These are phyloP conservation scores for Mythimna ferrago DNA, from an alignment of 2,888 invertebrate genomes.

Conservation along the genomic window DNA sequence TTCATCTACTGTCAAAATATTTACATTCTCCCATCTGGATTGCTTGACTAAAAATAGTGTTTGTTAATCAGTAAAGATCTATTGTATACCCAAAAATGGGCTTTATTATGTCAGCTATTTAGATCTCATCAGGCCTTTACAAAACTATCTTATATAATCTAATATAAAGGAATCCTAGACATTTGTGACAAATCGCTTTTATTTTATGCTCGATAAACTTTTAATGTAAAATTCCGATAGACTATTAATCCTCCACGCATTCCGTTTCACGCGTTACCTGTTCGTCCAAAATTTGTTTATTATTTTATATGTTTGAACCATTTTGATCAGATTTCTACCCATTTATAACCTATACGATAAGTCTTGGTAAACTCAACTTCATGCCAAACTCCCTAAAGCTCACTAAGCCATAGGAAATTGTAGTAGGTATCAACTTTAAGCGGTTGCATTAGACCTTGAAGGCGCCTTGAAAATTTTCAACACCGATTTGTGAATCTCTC, in stretches of 20 bases:
- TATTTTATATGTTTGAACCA: not conserved
- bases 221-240: slow-evolving; percentile 19
- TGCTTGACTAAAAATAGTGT: not conserved
- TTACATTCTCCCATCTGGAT: not conserved
- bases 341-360: not conserved
- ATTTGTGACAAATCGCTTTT: slow-evolving; percentile 39
- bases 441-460: not conserved
- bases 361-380: no score
- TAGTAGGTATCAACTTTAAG: not conserved
- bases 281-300: not conserved
- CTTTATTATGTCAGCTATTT: not conserved
- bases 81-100: not conserved
- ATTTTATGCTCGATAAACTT: slow-evolving; percentile 18
- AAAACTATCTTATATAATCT: slow-evolving; percentile 29
- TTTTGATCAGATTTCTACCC: not conserved
- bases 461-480: not conserved
- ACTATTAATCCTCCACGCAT: slow-evolving; percentile 13
- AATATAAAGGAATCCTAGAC: slow-evolving; percentile 30
- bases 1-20: not conserved
- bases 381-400: no score
- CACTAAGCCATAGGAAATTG: not conserved
- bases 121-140: slow-evolving; percentile 11
- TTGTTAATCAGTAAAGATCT: not conserved
- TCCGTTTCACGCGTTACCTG: not conserved
- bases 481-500: not conserved